These are phyloP conservation scores for Oncorhynchus clarkii DNA, from an alignment of 2,113 vertebrate genomes.

Conservation along the genomic window DNA sequence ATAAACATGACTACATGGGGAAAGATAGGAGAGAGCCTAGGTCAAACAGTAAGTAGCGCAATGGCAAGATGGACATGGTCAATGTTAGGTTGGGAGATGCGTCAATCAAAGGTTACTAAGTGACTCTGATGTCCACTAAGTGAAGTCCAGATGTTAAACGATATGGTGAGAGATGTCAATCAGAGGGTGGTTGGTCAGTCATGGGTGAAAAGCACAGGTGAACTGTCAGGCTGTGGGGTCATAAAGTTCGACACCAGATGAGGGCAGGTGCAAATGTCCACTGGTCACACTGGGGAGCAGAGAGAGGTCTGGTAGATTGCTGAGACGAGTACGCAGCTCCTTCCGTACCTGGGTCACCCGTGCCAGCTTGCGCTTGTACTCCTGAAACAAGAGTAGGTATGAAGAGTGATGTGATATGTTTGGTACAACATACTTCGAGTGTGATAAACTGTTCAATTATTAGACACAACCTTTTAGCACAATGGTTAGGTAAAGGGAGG, in stretches of 20 bases:
- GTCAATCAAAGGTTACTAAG: not conserved
- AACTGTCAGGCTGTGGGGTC: conserved; percentile 81
- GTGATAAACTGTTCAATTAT: no score
- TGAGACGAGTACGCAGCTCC: conserved; percentile 91
- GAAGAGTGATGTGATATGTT: not conserved
- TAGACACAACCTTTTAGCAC: no score
- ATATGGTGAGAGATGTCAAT: conserved; percentile 16
- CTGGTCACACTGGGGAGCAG: conserved; percentile 86
- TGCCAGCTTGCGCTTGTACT: conserved; percentile 95
- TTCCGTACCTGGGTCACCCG: conserved; percentile 94
- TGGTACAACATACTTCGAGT: no score
- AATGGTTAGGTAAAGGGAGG: no score
- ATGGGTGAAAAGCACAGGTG: conserved; percentile 51
- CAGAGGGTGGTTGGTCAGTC: not conserved
- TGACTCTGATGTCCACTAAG: no score
- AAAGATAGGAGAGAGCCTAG: not conserved
- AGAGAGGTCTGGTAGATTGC: conserved; percentile 87
- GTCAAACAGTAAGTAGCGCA: not conserved
- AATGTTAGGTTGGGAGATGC: not conserved
- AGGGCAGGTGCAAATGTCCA: conserved; percentile 81
- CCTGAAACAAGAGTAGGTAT: conserved; percentile 70
- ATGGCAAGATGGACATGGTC: not conserved
- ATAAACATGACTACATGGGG: not conserved
- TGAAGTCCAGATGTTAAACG: conserved; percentile 6
- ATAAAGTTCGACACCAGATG: conserved; percentile 86